Evolutionary conservation across 2,888 invertebrate genomes (phyloP), one percentile per base, ranked within the genome.

Genomic region (Leucophora obtusa): DNA sequence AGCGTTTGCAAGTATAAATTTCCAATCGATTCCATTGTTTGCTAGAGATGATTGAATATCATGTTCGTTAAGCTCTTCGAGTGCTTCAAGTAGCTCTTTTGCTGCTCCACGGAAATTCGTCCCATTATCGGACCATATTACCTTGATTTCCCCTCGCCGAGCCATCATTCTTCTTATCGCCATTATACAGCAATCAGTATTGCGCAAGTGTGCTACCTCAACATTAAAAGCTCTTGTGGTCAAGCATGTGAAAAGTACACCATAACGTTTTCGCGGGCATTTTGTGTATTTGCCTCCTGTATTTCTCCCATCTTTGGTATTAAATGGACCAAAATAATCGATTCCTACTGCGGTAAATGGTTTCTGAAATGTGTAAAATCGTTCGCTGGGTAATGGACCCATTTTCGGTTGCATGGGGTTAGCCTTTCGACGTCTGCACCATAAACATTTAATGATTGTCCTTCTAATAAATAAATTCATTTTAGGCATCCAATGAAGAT

Each of bases 281-380:
- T 73, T 73, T 50, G 50, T 50, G 15, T 50, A 15, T 51, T 3
- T 50, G n/a, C 21, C 43, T 8, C 59, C 47, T 9, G 38, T 65
- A 24, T 38, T 24, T 58, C 76, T 35, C 7, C 65, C 70, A 38
- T 51, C 47, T 18, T 54, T 73, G 9, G 76, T 59, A 33, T 59
- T 70, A 59, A 82, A 70, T 0, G 85, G 85, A 10, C 85, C 85
- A 28, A 81, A 83, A 58, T 83, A 86, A 53, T 86, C 86, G 1
- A 85, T 65, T 5, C 85, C 85, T 33, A 79, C 70, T 5, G 77
- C 68, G 0, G 63, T 71, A 68, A 87, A 86, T 24, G 86, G 82
- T 28, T 73, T 43, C 71, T 73, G 15, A 47, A 15, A 18, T 14
- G 83, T 82, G 8, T 35, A 65, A 1, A 84, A 83, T 56, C 85